These are phyloP conservation scores for Blera fallax DNA, from an alignment of 2,888 invertebrate genomes.

Conservation along the genomic window DNA sequence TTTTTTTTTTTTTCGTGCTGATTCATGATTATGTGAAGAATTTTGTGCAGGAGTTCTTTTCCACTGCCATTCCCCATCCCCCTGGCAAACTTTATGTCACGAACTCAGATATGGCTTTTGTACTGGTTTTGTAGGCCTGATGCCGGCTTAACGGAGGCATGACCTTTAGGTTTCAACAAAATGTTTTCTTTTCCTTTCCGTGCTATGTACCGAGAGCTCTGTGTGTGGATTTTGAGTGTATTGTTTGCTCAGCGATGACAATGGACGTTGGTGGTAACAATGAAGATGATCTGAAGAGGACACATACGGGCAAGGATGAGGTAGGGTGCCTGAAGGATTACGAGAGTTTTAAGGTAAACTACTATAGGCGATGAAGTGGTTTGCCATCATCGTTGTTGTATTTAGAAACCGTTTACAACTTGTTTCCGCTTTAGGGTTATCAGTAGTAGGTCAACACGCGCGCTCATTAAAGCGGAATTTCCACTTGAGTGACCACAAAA, in stretches of 20 bases:
- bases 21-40: constrained; percentile 62
- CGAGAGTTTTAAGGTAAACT: constrained; percentile 49
- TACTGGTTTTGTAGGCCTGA: constrained; percentile 40
- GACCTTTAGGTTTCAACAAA: constrained; percentile 49
- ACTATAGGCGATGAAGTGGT: constrained; percentile 22
- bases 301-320: neutral
- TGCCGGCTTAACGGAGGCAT: constrained; percentile 5
- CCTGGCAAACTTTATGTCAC: constrained; percentile 34
- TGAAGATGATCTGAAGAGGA: constrained; percentile 44
- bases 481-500: neutral
- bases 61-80: neutral
- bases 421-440: neutral
- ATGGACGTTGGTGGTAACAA: constrained; percentile 49
- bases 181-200: constrained; percentile 37
- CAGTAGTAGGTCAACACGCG: constrained; percentile 40
- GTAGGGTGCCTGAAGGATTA: constrained; percentile 35
- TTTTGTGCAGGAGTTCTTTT: constrained; percentile 33
- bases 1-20: constrained; percentile 38
- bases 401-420: constrained; percentile 27
- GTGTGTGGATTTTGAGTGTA: constrained; percentile 32
- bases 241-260: constrained; percentile 59
- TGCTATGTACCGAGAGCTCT: neutral
- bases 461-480: constrained; percentile 4
- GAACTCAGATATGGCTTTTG: constrained; percentile 27
- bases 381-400: constrained; percentile 18